Base-by-base conservation (phyloP, 2,888 invertebrate genomes). In the Coenonympha glycerion region DNA sequence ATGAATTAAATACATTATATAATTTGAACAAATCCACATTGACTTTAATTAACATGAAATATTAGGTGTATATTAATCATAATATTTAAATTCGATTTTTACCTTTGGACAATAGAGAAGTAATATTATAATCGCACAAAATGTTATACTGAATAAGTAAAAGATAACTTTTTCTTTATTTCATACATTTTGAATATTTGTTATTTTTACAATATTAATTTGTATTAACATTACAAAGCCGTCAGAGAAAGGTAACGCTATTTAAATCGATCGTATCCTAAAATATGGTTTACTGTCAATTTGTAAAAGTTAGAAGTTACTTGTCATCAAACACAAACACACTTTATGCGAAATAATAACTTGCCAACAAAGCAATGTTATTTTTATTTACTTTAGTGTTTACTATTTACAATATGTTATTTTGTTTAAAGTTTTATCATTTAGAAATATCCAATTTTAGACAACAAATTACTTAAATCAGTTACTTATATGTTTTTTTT, bases 301-400 rank as follows among this genome's bases (percentile, higher is more conserved):
- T 46, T 46, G 13, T 37, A 28, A 46, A 46, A 36, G 36, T 37
- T 24, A 34, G n/a, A 44, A 24, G 22, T 30, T 46, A 46, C n/a
- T 26, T 34, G 9, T 24, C 28, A 24, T 19, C 28, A 11, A 46
- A 37, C 19, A 18, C 34, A 24, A 45, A 31, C 44, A 46, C 0
- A 15, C 28, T 37, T 46, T 46, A 46, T 28, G 46, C 26, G 33
- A 37, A 37, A 46, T 46, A 46, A 46, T 46, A 36, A 46, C 28
- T 26, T 37, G 46, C 46, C 46, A 46, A 46, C 46, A 46, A 46
- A 46, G 46, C 46, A 37, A 37, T 28, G 13, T 46, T 19, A 37
- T 18, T 34, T 45, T 16, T n/a, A 34, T 31, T 45, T 46, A 26
- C 24, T 26, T 16, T 46, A 46, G 36, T 37, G 18, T 34, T 18